Percentiles rank a stretch among this genome's conserved stretches.
phyloP scores from a whole-genome alignment of 2,797 vertebrate species.

The Coregonus suidteri region DNA sequence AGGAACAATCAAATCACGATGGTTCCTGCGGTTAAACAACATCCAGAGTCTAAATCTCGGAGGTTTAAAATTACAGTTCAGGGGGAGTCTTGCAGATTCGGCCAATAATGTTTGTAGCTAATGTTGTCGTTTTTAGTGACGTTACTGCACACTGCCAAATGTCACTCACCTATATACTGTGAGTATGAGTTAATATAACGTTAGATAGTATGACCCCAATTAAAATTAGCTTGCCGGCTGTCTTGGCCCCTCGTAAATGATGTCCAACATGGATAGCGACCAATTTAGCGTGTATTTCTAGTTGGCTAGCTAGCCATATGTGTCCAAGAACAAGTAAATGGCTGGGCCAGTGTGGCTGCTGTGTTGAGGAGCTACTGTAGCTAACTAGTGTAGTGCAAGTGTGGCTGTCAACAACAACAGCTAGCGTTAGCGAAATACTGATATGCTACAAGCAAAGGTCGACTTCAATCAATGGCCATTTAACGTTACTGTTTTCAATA shows the following conservation, averaged over 20 bases:
- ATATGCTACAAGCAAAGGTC: neutral
- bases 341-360: neutral
- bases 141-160: neutral
- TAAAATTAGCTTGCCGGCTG: neutral
- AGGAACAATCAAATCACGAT: neutral
- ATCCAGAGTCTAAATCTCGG: neutral
- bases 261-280: neutral
- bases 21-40: neutral
- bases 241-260: neutral
- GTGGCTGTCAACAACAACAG: conserved; percentile 3
- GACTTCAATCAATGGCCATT: neutral
- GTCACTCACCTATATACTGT: neutral
- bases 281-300: neutral
- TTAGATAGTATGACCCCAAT: neutral
- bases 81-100: neutral
- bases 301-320: neutral
- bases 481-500: neutral
- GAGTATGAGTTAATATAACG: neutral
- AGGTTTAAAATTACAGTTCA: neutral
- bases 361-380: neutral
- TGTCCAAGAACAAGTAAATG: neutral
- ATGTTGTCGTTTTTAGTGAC: neutral
- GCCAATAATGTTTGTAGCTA: neutral
- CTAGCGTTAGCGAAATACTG: neutral
- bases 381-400: neutral